A percentile compares a stretch with the other conserved stretches of the same genome.
Evolutionary conservation across 1,140 invertebrate genomes (phyloP).

Genomic region (Daktulosphaira vitifoliae): DNA sequence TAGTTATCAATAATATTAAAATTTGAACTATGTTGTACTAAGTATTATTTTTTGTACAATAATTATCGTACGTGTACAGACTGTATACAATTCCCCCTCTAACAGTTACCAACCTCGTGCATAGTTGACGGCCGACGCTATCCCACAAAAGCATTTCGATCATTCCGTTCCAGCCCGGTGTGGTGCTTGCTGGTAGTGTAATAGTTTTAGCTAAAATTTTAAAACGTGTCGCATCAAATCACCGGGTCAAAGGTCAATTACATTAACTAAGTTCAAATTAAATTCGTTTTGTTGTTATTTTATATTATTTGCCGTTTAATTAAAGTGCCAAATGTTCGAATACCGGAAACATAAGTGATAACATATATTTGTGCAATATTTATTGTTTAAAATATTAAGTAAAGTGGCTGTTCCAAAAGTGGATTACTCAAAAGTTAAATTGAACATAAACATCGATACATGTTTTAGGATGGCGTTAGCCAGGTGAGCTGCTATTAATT

Average conservation of each 20-base stretch:
- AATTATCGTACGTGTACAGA: conserved; percentile 13
- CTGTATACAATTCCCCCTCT: conserved; percentile 6
- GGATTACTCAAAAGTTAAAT: conserved; percentile 33
- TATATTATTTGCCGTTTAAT: not conserved
- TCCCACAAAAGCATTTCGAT: not conserved
- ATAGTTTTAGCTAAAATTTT: not conserved
- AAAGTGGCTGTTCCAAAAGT: conserved; percentile 33
- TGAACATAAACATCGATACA: conserved; percentile 32
- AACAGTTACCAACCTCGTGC: conserved; percentile 20
- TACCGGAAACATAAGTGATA: too few relatives aligned
- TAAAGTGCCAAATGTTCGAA: conserved; percentile 21
- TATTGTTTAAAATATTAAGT: not conserved
- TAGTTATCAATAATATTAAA: too few relatives aligned
- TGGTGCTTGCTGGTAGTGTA: conserved; percentile 6
- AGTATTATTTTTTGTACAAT: too few relatives aligned
- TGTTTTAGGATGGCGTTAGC: conserved; percentile 33
- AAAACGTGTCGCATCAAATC: conserved; percentile 14
- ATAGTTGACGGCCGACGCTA: not conserved
- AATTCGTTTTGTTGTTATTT: too few relatives aligned
- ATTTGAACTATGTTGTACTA: too few relatives aligned
- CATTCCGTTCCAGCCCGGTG: conserved; percentile 33
- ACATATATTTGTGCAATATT: conserved; percentile 9
- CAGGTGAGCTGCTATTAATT: conserved; percentile 6
- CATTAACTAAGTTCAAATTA: not conserved
- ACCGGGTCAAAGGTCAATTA: conserved; percentile 15